Conservation (phyloP, 2,797 vertebrate species). For the Arnoldichthys spilopterus region DNA sequence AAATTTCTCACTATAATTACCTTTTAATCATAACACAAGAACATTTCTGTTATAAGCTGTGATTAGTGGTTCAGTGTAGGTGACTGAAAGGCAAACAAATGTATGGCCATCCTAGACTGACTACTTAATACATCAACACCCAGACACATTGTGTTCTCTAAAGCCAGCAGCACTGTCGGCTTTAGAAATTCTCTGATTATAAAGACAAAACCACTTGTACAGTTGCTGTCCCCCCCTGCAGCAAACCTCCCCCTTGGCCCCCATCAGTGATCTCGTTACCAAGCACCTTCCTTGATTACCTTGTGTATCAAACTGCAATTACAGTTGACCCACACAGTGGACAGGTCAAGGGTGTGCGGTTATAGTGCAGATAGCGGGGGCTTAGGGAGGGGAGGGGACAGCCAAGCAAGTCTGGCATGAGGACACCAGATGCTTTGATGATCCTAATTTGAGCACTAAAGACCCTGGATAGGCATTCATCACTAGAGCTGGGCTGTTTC, state of each 20-base stretch:
- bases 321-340: conserved; percentile 54
- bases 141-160: conserved; percentile 9
- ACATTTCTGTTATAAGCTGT: conserved; percentile 10
- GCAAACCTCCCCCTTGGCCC: conserved; percentile 28
- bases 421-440: conserved; percentile 52
- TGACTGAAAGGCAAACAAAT: conserved; percentile 32
- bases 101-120: background rate
- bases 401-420: conserved; percentile 30
- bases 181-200: conserved; percentile 31
- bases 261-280: conserved; percentile 34
- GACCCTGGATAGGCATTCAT: conserved; percentile 48
- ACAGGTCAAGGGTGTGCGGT: conserved; percentile 52
- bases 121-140: background rate
- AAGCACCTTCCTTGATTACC: conserved; percentile 48
- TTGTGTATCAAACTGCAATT: conserved; percentile 59
- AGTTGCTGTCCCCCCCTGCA: background rate
- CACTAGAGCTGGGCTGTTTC: conserved; percentile 33
- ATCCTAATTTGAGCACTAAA: conserved; percentile 42
- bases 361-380: conserved; percentile 42
- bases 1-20: background rate
- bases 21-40: conserved; percentile 6
- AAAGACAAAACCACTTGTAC: conserved; percentile 1
- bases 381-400: conserved; percentile 29
- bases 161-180: conserved; percentile 14
- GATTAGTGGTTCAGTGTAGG: conserved; percentile 1